These are phyloP conservation scores for Heterotis niloticus DNA, from an alignment of 2,113 vertebrate genomes.

Conservation along the genomic window DNA sequence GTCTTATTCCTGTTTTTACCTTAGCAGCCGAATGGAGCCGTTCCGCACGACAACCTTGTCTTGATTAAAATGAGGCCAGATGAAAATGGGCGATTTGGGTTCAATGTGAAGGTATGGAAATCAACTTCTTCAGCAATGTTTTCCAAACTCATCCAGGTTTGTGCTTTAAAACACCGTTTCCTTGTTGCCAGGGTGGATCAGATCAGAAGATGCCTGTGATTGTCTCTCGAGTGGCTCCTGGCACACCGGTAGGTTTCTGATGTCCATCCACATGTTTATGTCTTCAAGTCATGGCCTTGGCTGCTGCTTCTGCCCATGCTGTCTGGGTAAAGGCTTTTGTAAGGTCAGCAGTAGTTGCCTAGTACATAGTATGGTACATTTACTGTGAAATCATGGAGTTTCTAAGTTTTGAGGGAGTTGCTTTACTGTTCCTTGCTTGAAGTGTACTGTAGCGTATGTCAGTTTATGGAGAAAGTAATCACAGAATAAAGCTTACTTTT, in stretches of 20 bases:
- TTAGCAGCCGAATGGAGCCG: conserved; percentile 83
- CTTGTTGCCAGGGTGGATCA: conserved; percentile 77
- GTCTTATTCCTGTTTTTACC: not conserved
- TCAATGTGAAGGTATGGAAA: conserved; percentile 89
- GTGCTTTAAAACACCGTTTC: not conserved
- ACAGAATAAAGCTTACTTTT: no score
- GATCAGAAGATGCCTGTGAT: conserved; percentile 99
- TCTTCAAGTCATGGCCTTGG: not conserved
- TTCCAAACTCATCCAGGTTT: not conserved
- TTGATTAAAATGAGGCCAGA: conserved; percentile 95
- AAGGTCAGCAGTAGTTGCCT: no score
- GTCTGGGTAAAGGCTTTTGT: not conserved
- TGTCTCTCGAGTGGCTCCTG: conserved; percentile 94
- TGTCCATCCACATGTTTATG: not conserved
- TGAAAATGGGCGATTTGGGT: conserved; percentile 94
- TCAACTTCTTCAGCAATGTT: not conserved
- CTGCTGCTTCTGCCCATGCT: not conserved
- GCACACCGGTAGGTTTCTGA: conserved; percentile 86
- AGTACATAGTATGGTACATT: no score
- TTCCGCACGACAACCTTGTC: conserved; percentile 94
- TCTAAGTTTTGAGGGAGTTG: no score
- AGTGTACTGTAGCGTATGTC: no score
- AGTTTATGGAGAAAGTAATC: no score
- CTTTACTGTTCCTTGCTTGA: no score
- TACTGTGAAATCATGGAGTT: no score